phyloP scores from a whole-genome alignment of 2,113 vertebrate genomes.

The Colaptes auratus region DNA sequence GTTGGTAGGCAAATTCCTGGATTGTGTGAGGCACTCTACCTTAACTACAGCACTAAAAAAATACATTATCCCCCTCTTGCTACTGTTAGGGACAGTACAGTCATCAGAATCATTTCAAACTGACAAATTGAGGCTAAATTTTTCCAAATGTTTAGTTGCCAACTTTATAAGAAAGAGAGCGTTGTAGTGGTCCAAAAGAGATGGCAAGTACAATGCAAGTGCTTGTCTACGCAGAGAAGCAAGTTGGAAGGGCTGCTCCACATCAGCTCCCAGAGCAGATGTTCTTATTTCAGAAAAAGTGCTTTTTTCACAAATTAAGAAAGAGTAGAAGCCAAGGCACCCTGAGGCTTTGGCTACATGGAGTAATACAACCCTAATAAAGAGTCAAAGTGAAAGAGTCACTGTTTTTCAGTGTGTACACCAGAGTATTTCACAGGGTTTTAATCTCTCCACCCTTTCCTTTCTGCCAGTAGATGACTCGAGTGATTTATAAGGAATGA shows the following conservation, averaged over 20 bases:
- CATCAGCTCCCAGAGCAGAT: neutral
- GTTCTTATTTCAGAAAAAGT: conserved; percentile 11
- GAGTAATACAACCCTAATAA: neutral
- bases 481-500: neutral
- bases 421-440: neutral
- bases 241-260: neutral
- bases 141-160: conserved; percentile 20
- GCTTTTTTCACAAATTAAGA: neutral
- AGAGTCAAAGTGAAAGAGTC: neutral
- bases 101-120: neutral
- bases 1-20: neutral
- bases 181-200: neutral
- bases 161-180: neutral
- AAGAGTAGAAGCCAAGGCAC: conserved; percentile 30
- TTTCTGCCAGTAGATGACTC: neutral
- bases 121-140: neutral
- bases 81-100: neutral
- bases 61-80: neutral
- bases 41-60: neutral
- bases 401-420: neutral
- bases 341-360: conserved; percentile 4
- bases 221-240: neutral
- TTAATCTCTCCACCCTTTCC: neutral
- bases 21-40: neutral
- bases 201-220: neutral